Percentiles rank a stretch among this genome's conserved stretches.
These are phyloP conservation scores for Bembecia ichneumoniformis DNA, from an alignment of 2,888 invertebrate genomes.

Conservation along the genomic window DNA sequence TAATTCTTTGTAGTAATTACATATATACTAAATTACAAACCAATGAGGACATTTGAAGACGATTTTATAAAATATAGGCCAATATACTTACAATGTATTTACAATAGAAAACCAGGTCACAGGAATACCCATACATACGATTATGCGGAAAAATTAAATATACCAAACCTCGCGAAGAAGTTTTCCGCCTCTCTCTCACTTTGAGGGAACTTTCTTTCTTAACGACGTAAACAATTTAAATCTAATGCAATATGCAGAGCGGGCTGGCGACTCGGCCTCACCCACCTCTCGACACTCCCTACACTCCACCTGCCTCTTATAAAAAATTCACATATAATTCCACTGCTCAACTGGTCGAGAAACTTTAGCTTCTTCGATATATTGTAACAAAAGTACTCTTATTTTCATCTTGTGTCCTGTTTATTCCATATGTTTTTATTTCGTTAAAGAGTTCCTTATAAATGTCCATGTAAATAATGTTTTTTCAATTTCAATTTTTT, in stretches of 20 bases:
- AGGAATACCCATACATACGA: slow-evolving; percentile 1
- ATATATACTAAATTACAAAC: too few relatives aligned
- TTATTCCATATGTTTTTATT: too few relatives aligned
- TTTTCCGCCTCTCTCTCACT: slow-evolving; percentile 36
- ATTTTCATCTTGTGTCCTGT: too few relatives aligned
- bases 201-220: slow-evolving; percentile 57
- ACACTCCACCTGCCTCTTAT: slow-evolving; percentile 43
- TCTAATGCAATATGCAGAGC: slow-evolving; percentile 67
- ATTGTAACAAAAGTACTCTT: slow-evolving; percentile 16
- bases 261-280: slow-evolving; percentile 35
- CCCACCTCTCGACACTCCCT: slow-evolving; percentile 18
- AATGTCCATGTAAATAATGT: too few relatives aligned
- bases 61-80: too few relatives aligned
- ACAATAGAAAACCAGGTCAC: background rate
- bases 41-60: too few relatives aligned
- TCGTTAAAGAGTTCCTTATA: too few relatives aligned
- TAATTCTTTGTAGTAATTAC: too few relatives aligned
- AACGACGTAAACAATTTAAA: slow-evolving; percentile 71
- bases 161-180: slow-evolving; percentile 23
- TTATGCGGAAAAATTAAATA: slow-evolving; percentile 34
- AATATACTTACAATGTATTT: too few relatives aligned
- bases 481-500: too few relatives aligned
- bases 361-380: slow-evolving; percentile 22
- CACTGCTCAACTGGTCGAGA: slow-evolving; percentile 17
- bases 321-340: slow-evolving; percentile 56